Evolutionary conservation across 2,797 vertebrate species (phyloP).

Genomic region (Trachurus trachurus): DNA sequence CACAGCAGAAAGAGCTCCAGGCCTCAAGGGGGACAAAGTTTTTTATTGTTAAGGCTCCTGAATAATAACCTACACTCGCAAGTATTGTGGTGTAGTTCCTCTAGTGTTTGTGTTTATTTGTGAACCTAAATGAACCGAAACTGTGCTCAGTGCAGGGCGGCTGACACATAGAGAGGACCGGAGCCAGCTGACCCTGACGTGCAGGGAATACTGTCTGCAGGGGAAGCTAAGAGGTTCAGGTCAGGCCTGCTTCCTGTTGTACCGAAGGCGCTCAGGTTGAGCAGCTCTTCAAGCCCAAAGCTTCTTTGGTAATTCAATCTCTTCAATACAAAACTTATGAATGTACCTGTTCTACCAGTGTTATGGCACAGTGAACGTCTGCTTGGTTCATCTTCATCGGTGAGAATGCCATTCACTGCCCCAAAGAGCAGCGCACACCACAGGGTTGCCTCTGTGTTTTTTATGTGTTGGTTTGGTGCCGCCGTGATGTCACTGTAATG

Average conservation of each 20-base stretch:
- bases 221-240: not conserved
- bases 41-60: not conserved
- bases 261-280: not conserved
- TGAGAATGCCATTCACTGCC: not conserved
- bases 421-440: not conserved
- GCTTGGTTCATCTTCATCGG: not conserved
- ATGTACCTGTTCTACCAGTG: too few species aligned
- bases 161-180: not conserved
- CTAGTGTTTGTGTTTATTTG: not conserved
- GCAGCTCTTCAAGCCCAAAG: not conserved
- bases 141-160: not conserved
- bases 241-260: not conserved
- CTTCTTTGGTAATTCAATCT: not conserved
- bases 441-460: not conserved
- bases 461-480: not conserved
- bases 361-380: too few species aligned
- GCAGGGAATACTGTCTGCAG: not conserved
- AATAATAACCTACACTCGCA: too few species aligned
- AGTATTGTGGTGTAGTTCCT: too few species aligned
- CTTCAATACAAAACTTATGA: not conserved
- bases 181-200: not conserved
- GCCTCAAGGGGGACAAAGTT: not conserved
- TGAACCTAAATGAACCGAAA: conserved; percentile 7
- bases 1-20: too few species aligned
- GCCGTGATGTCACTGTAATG: not conserved